These are phyloP conservation scores for Patella caerulea DNA, from an alignment of 2,888 invertebrate species.

Conservation along the genomic window DNA sequence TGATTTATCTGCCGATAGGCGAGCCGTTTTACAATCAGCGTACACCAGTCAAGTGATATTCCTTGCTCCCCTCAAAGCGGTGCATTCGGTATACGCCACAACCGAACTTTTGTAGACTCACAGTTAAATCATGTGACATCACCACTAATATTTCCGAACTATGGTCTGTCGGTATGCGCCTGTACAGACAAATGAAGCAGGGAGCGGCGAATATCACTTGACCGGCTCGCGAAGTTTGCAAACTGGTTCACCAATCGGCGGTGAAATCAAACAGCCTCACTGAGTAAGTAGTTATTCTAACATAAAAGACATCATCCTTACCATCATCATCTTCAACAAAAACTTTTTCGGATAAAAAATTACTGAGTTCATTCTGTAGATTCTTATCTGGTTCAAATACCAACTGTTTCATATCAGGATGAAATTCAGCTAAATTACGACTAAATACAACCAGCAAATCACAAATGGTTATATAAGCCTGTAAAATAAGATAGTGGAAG, in stretches of 20 bases:
- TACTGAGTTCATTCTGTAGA: constrained; percentile 86
- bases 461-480: constrained; percentile 95
- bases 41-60: no score
- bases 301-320: constrained; percentile 65
- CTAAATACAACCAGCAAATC: constrained; percentile 95
- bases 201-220: not conserved
- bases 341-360: constrained; percentile 93
- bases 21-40: no score
- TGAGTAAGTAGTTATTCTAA: no score
- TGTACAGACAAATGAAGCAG: not conserved
- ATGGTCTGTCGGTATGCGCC: no score
- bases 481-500: constrained; percentile 36
- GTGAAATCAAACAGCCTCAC: not conserved
- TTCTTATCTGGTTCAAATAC: constrained; percentile 85
- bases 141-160: no score
- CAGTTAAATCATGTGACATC: no score
- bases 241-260: no score
- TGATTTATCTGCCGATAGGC: no score
- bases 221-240: not conserved
- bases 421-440: constrained; percentile 78
- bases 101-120: no score
- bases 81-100: no score
- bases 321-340: constrained; percentile 93
- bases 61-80: no score
- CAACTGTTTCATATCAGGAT: constrained; percentile 73